A percentile compares a stretch with the other conserved stretches of the same genome.
Evolutionary conservation across 2,888 invertebrate genomes (phyloP).

Genomic region (Calliscelio sp.): DNA sequence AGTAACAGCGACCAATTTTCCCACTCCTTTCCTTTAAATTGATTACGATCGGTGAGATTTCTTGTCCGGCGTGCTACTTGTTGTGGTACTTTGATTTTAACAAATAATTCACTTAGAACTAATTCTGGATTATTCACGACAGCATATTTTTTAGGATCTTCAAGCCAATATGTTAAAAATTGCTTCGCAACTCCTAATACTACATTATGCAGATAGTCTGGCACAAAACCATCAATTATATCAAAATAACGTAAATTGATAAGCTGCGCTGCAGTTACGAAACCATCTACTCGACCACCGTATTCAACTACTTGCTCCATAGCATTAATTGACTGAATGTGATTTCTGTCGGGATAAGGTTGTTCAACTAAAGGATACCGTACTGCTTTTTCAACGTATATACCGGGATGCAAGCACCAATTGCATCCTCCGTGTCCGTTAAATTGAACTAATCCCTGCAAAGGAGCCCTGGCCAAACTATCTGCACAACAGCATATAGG

Average conservation of each 20-base stretch:
- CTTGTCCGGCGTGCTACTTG: not conserved
- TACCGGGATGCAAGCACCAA: conserved; percentile 17
- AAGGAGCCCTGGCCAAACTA: not conserved
- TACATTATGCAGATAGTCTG: conserved; percentile 1
- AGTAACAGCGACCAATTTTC: not conserved
- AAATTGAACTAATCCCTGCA: conserved; percentile 1
- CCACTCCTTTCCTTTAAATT: conserved; percentile 7
- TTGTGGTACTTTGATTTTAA: not conserved
- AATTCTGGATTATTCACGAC: not conserved
- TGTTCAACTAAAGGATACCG: not conserved
- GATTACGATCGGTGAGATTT: not conserved
- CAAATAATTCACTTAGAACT: not conserved
- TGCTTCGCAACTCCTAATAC: not conserved
- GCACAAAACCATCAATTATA: conserved; percentile 7
- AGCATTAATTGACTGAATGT: not conserved
- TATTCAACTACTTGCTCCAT: not conserved
- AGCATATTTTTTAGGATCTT: not conserved
- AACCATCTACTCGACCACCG: not conserved
- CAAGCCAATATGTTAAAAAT: not conserved
- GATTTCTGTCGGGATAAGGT: not conserved
- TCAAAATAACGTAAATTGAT: not conserved
- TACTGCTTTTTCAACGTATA: not conserved
- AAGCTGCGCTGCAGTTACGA: not conserved
- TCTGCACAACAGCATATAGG: conserved; percentile 15
- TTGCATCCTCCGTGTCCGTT: conserved; percentile 15